phyloP scores from a whole-genome alignment of 2,797 vertebrate genomes.

The Nothura maculosa region DNA sequence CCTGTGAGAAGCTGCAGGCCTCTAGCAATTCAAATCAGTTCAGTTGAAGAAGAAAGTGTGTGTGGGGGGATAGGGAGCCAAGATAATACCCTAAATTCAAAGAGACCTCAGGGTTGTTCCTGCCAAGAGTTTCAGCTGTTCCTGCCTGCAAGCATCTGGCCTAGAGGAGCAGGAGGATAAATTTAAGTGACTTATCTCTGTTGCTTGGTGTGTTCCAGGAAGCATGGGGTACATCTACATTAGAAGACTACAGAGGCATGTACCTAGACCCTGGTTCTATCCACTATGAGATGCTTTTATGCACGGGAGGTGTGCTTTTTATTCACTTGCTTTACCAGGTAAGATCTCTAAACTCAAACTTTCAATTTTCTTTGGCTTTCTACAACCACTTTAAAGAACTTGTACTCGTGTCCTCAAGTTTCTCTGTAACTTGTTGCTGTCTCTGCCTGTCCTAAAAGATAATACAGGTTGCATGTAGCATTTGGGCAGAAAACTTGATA shows the following conservation, averaged over 20 bases:
- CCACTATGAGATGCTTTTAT: rapidly evolving
- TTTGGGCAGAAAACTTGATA: background rate
- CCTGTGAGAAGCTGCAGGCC: background rate
- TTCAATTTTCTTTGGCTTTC: background rate
- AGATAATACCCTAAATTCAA: background rate
- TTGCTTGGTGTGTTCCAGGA: background rate
- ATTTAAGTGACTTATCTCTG: background rate
- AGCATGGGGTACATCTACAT: background rate
- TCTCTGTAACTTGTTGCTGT: rapidly evolving
- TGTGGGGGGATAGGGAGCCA: background rate
- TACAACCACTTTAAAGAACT: background rate
- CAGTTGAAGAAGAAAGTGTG: background rate
- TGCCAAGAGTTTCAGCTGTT: background rate
- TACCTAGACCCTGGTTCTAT: background rate
- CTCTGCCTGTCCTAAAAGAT: rapidly evolving
- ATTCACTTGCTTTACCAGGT: background rate
- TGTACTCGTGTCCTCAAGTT: rapidly evolving
- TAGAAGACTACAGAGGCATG: background rate
- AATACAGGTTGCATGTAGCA: rapidly evolving
- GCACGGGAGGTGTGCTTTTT: rapidly evolving
- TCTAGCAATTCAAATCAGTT: background rate
- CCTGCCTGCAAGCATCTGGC: background rate
- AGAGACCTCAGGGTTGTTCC: background rate
- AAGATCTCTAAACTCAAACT: background rate
- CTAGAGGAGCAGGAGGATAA: background rate